These are phyloP conservation scores for Zalophus californianus DNA, from an alignment of 2,797 vertebrate genomes.

Conservation along the genomic window DNA sequence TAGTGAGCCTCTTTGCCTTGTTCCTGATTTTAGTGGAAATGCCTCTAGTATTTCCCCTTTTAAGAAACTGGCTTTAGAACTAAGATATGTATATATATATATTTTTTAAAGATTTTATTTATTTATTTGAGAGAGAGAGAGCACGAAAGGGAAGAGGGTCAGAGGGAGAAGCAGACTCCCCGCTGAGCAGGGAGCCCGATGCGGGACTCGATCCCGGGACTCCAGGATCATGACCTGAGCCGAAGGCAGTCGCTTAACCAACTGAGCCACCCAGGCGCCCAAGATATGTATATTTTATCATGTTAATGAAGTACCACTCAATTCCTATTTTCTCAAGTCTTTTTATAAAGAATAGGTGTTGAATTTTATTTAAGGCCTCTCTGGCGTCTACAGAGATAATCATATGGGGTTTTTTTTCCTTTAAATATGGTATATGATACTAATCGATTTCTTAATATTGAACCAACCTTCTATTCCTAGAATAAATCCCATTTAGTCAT, in stretches of 20 bases:
- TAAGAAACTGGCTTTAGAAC: not conserved
- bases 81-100: not conserved
- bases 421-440: constrained; percentile 16
- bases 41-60: not conserved
- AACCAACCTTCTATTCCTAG: constrained; percentile 15
- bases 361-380: constrained; percentile 46
- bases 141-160: no score
- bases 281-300: not conserved
- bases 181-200: no score
- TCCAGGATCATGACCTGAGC: no score
- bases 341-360: constrained; percentile 25
- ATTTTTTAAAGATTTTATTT: no score
- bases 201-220: no score
- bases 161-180: no score
- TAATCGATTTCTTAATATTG: constrained; percentile 25
- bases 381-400: not conserved
- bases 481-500: constrained; percentile 43
- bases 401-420: not conserved
- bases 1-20: not conserved
- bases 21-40: constrained; percentile 50
- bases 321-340: constrained; percentile 37
- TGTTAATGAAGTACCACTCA: constrained; percentile 18
- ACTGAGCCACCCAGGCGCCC: no score
- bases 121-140: no score
- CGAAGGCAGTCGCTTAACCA: no score